Percentiles rank a stretch among this genome's conserved stretches.
Conservation (phyloP, 2,888 invertebrate species). For the Sisyra terminalis region DNA sequence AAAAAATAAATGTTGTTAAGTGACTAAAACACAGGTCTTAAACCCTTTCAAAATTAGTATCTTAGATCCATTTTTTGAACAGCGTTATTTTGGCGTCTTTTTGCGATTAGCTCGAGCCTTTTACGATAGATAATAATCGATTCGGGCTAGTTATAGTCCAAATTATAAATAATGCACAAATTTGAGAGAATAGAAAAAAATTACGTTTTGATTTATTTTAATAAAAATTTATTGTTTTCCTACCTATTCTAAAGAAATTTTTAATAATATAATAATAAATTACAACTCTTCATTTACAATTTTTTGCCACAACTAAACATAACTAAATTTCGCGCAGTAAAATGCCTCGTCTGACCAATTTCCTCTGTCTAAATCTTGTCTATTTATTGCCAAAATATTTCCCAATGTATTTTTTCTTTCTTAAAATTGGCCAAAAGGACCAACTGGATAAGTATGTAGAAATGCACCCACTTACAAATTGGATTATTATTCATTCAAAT, state of each 20-base stretch:
- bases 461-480: too few species aligned
- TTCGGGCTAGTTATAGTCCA: too few species aligned
- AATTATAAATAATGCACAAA: neutral
- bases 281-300: neutral
- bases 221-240: conserved; percentile 8
- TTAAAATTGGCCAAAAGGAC: neutral
- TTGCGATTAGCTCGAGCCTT: neutral
- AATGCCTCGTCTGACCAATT: neutral
- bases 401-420: neutral
- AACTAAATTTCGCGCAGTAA: neutral
- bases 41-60: neutral
- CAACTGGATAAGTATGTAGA: too few species aligned
- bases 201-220: conserved; percentile 1
- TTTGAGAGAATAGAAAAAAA: neutral
- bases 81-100: too few species aligned
- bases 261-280: neutral
- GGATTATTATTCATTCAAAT: too few species aligned
- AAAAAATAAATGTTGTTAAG: neutral
- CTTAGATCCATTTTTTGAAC: neutral
- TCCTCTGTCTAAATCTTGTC: neutral
- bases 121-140: neutral
- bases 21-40: neutral
- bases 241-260: conserved; percentile 8
- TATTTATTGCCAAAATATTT: neutral
- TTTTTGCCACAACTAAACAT: neutral